Percentiles rank a stretch among this genome's conserved stretches.
Conservation (phyloP, 2,888 invertebrate species). For the Plebejus anna region DNA sequence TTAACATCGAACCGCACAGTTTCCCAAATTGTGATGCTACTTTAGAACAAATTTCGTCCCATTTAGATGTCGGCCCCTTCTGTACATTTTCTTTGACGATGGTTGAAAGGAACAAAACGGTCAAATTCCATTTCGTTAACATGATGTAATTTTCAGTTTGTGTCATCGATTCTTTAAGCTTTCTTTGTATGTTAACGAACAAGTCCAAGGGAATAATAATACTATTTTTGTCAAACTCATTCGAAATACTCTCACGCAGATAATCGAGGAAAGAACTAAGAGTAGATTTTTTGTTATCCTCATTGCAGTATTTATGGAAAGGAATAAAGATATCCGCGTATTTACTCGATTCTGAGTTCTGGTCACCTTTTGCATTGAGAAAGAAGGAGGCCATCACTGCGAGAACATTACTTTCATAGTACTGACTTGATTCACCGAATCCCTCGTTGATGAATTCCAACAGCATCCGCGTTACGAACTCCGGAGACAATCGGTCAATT, state of each 20-base stretch:
- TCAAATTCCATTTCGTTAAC: slow-evolving; percentile 53
- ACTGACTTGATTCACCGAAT: slow-evolving; percentile 40
- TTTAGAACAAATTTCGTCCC: slow-evolving; percentile 42
- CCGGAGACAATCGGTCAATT: slow-evolving; percentile 48
- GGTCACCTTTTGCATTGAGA: slow-evolving; percentile 46
- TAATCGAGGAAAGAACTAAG: slow-evolving; percentile 43
- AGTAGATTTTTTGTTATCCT: slow-evolving; percentile 37
- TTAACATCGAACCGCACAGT: slow-evolving; percentile 48
- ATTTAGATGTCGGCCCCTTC: slow-evolving; percentile 36
- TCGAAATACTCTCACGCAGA: slow-evolving; percentile 44
- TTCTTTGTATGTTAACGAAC: slow-evolving; percentile 44
- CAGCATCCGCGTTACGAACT: slow-evolving; percentile 49
- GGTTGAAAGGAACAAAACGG: slow-evolving; percentile 41
- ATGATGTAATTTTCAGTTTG: slow-evolving; percentile 52
- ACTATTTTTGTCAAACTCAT: slow-evolving; percentile 38
- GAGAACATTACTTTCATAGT: slow-evolving; percentile 38
- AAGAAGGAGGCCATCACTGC: slow-evolving; percentile 49
- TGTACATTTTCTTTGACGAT: slow-evolving; percentile 37
- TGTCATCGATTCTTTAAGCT: slow-evolving; percentile 43
- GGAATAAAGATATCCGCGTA: slow-evolving; percentile 50
- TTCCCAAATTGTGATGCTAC: slow-evolving; percentile 47
- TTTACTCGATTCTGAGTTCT: slow-evolving; percentile 45
- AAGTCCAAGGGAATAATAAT: slow-evolving; percentile 44
- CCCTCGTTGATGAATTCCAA: slow-evolving; percentile 47
- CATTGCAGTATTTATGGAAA: slow-evolving; percentile 45